Conservation (phyloP, 2,113 vertebrate genomes). For the Chitala chitala region DNA sequence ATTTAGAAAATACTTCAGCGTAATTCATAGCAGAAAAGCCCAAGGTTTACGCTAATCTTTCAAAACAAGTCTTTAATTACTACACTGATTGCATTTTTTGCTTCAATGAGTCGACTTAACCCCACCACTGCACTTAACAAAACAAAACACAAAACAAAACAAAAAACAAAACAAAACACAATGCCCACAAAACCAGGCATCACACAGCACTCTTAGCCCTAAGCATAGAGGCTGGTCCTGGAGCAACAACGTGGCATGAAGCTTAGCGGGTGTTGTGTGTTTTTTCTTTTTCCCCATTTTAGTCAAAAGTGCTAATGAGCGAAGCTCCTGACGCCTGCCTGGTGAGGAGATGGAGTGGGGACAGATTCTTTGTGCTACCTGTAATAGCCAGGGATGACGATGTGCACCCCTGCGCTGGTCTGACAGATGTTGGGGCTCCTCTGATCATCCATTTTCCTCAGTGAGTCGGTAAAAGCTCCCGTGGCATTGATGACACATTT, state of each 20-base stretch:
- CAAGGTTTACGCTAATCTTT: neutral
- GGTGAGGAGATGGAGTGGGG: too few species aligned
- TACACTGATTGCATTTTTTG: conserved; percentile 13
- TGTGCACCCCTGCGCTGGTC: conserved; percentile 77
- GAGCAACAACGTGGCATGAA: neutral
- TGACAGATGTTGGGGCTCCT: conserved; percentile 80
- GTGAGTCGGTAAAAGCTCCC: conserved; percentile 84
- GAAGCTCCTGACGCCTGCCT: neutral
- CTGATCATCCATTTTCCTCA: conserved; percentile 87
- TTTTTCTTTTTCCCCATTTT: neutral
- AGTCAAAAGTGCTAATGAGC: neutral
- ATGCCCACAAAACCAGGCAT: neutral
- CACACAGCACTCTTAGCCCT: neutral
- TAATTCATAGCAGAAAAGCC: neutral
- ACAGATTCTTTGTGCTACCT: conserved; percentile 62
- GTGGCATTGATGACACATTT: conserved; percentile 98
- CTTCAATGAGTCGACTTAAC: conserved; percentile 11
- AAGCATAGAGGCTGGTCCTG: neutral
- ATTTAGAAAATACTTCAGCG: neutral
- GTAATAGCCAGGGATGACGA: conserved; percentile 84
- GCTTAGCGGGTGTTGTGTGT: neutral
- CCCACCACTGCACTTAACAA: neutral
- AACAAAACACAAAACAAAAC: neutral
- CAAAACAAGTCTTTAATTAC: neutral
- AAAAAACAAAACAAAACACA: neutral